These are phyloP conservation scores for Gastrophysa polygoni DNA, from an alignment of 2,888 invertebrate species.

Conservation along the genomic window DNA sequence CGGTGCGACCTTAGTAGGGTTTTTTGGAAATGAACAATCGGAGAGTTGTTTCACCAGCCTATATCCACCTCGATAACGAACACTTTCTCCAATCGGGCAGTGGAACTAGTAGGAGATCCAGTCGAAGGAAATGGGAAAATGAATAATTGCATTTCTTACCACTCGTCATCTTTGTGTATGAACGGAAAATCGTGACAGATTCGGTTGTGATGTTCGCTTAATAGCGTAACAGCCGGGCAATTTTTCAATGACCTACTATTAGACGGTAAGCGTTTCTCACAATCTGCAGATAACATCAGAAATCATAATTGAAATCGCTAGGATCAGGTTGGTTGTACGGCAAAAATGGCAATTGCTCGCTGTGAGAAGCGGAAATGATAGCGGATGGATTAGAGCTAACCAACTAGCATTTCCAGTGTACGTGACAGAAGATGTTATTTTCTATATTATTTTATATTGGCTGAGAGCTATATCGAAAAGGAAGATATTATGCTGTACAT, in stretches of 20 bases:
- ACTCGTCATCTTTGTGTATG: neutral
- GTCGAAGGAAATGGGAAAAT: neutral
- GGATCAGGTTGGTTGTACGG: neutral
- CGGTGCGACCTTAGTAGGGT: no score
- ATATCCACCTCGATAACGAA: no score
- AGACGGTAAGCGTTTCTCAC: neutral
- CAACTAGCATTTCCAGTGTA: neutral
- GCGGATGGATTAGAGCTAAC: neutral
- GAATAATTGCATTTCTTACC: neutral
- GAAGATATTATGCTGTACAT: no score
- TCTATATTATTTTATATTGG: neutral
- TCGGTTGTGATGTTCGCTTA: neutral
- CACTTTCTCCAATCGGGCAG: neutral
- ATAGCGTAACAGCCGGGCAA: neutral
- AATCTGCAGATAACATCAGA: constrained; percentile 5
- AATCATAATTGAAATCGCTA: neutral
- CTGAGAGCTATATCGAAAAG: neutral
- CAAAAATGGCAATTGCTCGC: neutral
- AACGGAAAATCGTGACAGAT: neutral
- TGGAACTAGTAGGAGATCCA: neutral
- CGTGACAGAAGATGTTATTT: neutral
- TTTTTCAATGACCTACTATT: neutral
- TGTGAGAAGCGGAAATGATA: neutral
- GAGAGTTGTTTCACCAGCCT: no score
- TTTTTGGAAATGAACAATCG: no score